These are phyloP conservation scores for Melanaphis sacchari DNA, from an alignment of 1,140 invertebrate genomes.

Conservation along the genomic window DNA sequence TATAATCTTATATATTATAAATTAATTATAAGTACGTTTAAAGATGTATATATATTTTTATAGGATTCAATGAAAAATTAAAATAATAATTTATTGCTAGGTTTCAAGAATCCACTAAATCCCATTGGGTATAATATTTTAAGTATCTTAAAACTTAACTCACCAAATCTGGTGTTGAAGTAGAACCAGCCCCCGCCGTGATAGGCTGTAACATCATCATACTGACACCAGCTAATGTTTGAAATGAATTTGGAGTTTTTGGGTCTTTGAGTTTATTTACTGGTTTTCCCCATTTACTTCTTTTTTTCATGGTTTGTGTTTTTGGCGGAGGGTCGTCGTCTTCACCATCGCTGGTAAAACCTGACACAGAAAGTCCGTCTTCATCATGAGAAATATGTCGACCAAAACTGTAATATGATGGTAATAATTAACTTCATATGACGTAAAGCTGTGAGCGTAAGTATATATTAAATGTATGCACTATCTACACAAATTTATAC, in stretches of 20 bases:
- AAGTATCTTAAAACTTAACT: neutral
- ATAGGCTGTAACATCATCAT: conserved; percentile 58
- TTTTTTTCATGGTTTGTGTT: conserved; percentile 53
- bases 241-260: conserved; percentile 56
- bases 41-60: neutral
- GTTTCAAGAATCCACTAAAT: neutral
- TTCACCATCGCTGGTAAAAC: conserved; percentile 46
- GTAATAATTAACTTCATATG: neutral
- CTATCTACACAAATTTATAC: neutral
- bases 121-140: neutral
- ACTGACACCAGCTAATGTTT: conserved; percentile 55
- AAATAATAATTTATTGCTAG: neutral
- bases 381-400: conserved; percentile 55
- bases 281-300: conserved; percentile 54
- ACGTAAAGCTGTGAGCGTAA: neutral
- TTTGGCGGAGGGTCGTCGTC: conserved; percentile 22
- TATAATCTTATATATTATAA: neutral
- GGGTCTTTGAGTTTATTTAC: conserved; percentile 57
- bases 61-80: neutral
- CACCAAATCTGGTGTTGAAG: conserved; percentile 55
- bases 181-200: conserved; percentile 50
- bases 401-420: conserved; percentile 42
- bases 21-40: neutral
- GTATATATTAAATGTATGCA: neutral
- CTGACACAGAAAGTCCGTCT: conserved; percentile 45